Evolutionary conservation across 2,113 vertebrate genomes (phyloP).

Genomic region (Podarcis muralis): DNA sequence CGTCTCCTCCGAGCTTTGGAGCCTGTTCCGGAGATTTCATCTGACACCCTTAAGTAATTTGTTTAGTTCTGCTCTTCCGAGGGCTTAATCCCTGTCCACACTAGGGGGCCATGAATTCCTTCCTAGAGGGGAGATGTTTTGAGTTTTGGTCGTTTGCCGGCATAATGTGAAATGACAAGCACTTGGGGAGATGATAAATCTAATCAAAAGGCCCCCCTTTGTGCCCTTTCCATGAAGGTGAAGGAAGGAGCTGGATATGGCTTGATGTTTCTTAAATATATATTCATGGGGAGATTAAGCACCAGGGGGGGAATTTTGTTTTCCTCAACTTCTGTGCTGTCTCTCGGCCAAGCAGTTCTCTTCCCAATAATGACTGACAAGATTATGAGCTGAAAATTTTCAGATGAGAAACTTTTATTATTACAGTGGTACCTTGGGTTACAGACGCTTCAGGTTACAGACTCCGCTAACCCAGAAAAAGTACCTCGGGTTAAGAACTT

Average conservation of each 20-base stretch:
- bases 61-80: not conserved
- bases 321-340: not conserved
- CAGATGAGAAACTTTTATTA: no score
- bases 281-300: not conserved
- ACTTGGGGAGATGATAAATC: not conserved
- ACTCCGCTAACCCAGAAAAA: no score
- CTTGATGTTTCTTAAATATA: not conserved
- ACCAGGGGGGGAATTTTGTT: not conserved
- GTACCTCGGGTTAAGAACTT: no score
- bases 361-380: not conserved
- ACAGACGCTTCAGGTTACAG: no score
- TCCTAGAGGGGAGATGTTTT: not conserved
- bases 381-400: no score
- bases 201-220: not conserved
- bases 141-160: not conserved
- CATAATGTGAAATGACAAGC: not conserved
- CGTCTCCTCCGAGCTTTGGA: not conserved
- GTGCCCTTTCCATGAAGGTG: not conserved
- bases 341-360: not conserved
- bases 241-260: not conserved
- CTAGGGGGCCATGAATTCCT: not conserved
- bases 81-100: not conserved
- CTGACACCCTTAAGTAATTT: not conserved
- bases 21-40: not conserved
- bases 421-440: no score